phyloP scores from a whole-genome alignment of 92 coral and sea anemone species.

The Porites divaricata region DNA sequence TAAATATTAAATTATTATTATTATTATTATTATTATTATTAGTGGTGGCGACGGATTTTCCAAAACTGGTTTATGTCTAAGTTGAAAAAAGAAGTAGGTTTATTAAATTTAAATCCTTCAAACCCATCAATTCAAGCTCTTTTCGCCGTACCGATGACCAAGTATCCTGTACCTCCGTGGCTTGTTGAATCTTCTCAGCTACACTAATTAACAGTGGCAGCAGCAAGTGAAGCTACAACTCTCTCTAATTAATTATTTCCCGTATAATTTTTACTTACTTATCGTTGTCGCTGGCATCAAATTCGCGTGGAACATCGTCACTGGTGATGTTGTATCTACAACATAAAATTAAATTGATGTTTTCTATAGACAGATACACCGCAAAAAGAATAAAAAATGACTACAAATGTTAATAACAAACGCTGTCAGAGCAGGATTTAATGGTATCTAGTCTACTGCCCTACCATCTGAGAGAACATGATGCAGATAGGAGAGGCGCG shows the following conservation, averaged over 20 bases:
- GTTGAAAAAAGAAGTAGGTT: conserved; percentile 1
- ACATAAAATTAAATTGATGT: background rate
- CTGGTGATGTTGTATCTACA: conserved; percentile 40
- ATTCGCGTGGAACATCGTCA: background rate
- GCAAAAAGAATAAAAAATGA: conserved; percentile 8
- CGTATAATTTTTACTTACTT: conserved; percentile 17
- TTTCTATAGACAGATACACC: background rate
- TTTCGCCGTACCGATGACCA: conserved; percentile 11
- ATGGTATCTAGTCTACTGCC: conserved; percentile 9
- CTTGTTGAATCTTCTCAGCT: too few relatives aligned
- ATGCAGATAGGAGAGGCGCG: conserved; percentile 12
- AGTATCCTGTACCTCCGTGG: background rate
- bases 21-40: too few relatives aligned
- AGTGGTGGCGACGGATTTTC: conserved; percentile 7
- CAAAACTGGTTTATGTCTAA: background rate
- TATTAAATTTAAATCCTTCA: conserved; percentile 10
- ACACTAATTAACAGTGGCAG: background rate
- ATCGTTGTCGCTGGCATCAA: conserved; percentile 19
- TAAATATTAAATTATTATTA: too few relatives aligned
- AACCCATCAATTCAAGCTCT: background rate
- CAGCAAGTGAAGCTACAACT: conserved; percentile 2
- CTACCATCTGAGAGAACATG: too few relatives aligned
- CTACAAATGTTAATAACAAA: background rate
- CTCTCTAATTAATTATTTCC: conserved; percentile 2
- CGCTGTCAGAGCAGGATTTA: conserved; percentile 1